These are phyloP conservation scores for Leptodactylus fuscus DNA, from an alignment of 2,113 vertebrate species.

Conservation along the genomic window DNA sequence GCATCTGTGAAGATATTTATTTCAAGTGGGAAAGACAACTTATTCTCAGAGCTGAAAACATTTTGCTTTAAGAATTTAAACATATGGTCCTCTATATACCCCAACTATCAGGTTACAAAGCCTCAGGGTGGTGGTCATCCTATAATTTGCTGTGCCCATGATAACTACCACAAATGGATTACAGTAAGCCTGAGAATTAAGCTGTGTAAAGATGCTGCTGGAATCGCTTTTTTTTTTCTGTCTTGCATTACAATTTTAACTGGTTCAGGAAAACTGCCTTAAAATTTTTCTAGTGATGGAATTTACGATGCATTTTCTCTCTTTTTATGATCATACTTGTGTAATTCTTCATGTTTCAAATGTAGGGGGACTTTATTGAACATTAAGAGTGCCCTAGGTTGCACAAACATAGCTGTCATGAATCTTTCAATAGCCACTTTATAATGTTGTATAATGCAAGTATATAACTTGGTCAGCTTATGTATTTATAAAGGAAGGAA, in stretches of 20 bases:
- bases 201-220: slow-evolving; percentile 28
- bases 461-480: no score
- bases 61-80: slow-evolving; percentile 40
- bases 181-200: slow-evolving; percentile 30
- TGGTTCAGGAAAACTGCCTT: neutral
- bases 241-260: slow-evolving; percentile 29
- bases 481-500: no score
- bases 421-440: no score
- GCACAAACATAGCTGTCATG: no score
- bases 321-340: no score
- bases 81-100: slow-evolving; percentile 26
- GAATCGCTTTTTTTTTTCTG: neutral
- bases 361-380: no score
- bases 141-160: slow-evolving; percentile 36
- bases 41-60: slow-evolving; percentile 29
- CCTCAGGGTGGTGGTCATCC: slow-evolving; percentile 29
- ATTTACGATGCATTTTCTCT: no score
- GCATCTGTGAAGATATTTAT: no score
- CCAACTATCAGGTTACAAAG: slow-evolving; percentile 23
- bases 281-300: no score
- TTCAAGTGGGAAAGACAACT: neutral
- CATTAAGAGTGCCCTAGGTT: no score
- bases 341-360: no score
- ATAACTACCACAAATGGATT: slow-evolving; percentile 42
- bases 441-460: no score